Evolutionary conservation across 2,797 vertebrate genomes (phyloP), one percentile per base, ranked within the genome.

Genomic region (Tenualosa ilisha): DNA sequence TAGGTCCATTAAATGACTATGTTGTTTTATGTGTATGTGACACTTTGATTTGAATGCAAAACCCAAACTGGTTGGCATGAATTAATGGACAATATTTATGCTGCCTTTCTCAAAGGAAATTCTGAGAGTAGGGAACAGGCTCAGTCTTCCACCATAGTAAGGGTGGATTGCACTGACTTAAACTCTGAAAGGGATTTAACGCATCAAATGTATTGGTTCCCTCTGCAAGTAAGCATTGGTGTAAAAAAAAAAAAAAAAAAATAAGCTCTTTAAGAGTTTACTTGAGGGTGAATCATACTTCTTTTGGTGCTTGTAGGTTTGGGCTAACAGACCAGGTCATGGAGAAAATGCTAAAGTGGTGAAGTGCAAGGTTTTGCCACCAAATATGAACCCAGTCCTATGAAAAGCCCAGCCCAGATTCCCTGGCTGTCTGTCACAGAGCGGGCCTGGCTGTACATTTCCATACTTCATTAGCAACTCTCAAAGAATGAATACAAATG

Each of bases 101-200:
- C 37, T 79, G 17, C 72, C 22, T 79, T 43, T 20, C 40, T 79
- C 72, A 79, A 40, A 79, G 40, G 37, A 20, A 40, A 43, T 79
- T 79, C 72, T 79, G 40, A 20, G 72, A 46, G 72, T 43, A 37
- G 37, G 40, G 72, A 46, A 9, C 2, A 51, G 50, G 40, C 72
- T 79, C 15, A 6, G 31, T 40, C 37, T n/a, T 79, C 37, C 72
- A 46, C 72, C 72, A 79, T 7, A 79, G 72, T 12, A 46, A 46
- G 37, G 72, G 72, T 79, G 72, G 72, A 79, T 79, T 79, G 37
- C 5, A 46, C 37, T 46, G 72, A 79, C 72, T 79, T 46, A 43
- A 79, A 79, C 40, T 79, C 72, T 79, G 72, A 79, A 79, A 79
- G 37, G 68, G 72, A 79, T 79, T 79, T 79, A 79, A 79, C 72